phyloP scores from a whole-genome alignment of 2,888 invertebrate species.

The Pammene aurita region DNA sequence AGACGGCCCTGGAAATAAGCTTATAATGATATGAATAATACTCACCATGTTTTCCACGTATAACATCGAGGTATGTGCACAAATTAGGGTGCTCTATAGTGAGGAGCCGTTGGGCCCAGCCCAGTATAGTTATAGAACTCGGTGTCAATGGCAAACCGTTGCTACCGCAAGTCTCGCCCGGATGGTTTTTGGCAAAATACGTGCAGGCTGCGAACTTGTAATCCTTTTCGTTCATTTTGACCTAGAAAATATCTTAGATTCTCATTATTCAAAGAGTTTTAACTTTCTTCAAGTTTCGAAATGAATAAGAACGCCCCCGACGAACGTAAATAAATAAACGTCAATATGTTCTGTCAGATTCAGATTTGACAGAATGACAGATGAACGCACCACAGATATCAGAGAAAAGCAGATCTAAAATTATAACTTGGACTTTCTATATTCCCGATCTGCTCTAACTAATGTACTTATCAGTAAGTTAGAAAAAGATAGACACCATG shows the following conservation, averaged over 20 bases:
- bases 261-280: background rate
- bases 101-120: slow-evolving; percentile 92
- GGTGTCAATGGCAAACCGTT: slow-evolving; percentile 98
- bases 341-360: slow-evolving; percentile 3
- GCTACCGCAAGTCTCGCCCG: slow-evolving; percentile 95
- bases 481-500: too few relatives aligned
- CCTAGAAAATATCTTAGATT: background rate
- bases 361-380: background rate
- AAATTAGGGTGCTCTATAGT: slow-evolving; percentile 91
- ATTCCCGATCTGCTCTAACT: too few relatives aligned
- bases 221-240: slow-evolving; percentile 58
- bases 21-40: background rate
- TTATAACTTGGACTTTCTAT: too few relatives aligned
- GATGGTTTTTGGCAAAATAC: slow-evolving; percentile 95
- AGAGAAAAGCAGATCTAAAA: too few relatives aligned
- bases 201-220: slow-evolving; percentile 91
- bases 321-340: slow-evolving; percentile 35
- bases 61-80: slow-evolving; percentile 95
- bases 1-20: too few relatives aligned
- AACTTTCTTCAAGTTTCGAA: background rate
- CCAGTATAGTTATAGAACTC: slow-evolving; percentile 97
- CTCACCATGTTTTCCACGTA: slow-evolving; percentile 96
- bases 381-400: background rate
- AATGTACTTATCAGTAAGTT: too few relatives aligned
- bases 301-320: slow-evolving; percentile 18